phyloP scores from a whole-genome alignment of 2,797 vertebrate genomes.

The Muscicapa striata region DNA sequence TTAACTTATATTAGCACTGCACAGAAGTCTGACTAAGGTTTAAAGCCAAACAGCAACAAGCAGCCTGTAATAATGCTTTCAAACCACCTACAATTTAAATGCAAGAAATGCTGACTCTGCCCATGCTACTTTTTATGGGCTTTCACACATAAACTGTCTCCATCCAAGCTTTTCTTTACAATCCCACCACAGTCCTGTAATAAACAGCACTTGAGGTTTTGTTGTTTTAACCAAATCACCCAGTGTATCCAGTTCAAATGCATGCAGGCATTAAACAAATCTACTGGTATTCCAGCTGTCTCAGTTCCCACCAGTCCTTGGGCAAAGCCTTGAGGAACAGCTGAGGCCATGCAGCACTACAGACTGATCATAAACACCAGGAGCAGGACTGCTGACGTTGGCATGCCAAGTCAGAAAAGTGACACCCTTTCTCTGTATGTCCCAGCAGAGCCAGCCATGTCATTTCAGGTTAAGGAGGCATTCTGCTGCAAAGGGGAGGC shows the following conservation, averaged over 20 bases:
- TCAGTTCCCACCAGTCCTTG: background rate
- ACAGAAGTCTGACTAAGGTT: background rate
- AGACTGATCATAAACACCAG: background rate
- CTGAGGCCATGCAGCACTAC: background rate
- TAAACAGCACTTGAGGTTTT: background rate
- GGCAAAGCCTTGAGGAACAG: background rate
- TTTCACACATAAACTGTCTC: background rate
- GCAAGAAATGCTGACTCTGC: conserved; percentile 23
- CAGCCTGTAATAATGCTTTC: background rate
- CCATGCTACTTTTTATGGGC: background rate
- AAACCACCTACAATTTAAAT: conserved; percentile 23
- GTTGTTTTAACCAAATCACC: background rate
- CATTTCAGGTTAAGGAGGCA: background rate
- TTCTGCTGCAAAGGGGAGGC: fast-evolving
- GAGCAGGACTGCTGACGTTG: background rate
- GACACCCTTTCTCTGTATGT: background rate
- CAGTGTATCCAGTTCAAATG: background rate
- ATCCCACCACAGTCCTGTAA: background rate
- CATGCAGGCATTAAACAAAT: background rate
- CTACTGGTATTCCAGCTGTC: background rate
- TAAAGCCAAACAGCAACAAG: background rate
- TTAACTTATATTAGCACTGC: background rate
- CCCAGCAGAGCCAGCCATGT: background rate
- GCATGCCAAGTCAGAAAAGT: background rate
- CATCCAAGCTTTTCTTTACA: background rate